Evolutionary conservation across 1,140 invertebrate species (phyloP), one percentile per base, ranked within the genome.

Genomic region (Penaeus vannamei): DNA sequence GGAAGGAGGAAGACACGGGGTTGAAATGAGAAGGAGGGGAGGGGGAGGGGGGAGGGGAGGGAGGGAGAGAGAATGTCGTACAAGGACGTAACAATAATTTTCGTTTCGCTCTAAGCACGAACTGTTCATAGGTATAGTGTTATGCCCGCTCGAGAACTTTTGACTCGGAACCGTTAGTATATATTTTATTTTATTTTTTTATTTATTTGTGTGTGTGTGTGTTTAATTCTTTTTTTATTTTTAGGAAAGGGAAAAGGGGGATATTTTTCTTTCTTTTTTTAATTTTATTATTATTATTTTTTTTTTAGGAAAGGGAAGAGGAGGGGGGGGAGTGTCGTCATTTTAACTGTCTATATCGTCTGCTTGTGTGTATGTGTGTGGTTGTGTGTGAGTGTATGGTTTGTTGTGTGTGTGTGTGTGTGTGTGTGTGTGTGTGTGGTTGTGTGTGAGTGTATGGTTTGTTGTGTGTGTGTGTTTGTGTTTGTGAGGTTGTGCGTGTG

Each of bases 391-490:
- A n/a, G n/a, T n/a, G n/a, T n/a, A n/a, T n/a, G n/a, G n/a, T n/a
- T n/a, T 80, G 77, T 80, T 80, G 32, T 80, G 77, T 80, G 77
- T 36, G n/a, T 7, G 36, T 79, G n/a, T 29, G 36, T 29, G 46
- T 81, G 29, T 81, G 29, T 81, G 20, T 42, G 19, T 81, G 14
- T n/a, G 29, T 81, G 20, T 82, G 42, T 82, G 42, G n/a, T n/a
- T 82, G 42, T 82, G n/a, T 82, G 42, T 82, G n/a, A n/a, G n/a
- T n/a, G n/a, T n/a, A n/a, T n/a, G n/a, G n/a, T n/a, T n/a, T 79
- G 29, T 79, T 82, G 42, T 82, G n/a, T 82, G 42, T 82, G n/a
- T 82, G 19, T 82, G 20, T 81, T 23, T 81, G 46, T 81, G 42
- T 53, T 19, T 82, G 46, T 23, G 80, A 60, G 80, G 26, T 42